phyloP scores from a whole-genome alignment of 1,140 invertebrate species.

The Oscheius sp. region DNA sequence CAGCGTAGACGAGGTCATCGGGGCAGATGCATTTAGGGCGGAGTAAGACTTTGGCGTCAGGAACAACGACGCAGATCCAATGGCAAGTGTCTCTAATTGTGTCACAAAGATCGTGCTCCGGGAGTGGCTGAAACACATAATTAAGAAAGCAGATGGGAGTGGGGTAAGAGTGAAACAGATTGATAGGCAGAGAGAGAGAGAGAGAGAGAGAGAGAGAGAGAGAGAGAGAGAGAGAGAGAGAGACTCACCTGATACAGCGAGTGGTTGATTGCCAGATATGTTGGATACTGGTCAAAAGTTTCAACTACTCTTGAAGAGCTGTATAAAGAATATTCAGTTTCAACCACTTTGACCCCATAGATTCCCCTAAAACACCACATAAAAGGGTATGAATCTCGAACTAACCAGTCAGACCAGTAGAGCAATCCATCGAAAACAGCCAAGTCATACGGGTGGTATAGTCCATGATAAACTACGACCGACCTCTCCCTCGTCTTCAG shows the following conservation, averaged over 20 bases:
- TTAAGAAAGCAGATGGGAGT: too few relatives aligned
- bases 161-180: too few relatives aligned
- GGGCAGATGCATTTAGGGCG: constrained; percentile 23
- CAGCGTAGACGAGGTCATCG: constrained; percentile 1
- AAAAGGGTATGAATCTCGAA: too few relatives aligned
- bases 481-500: constrained; percentile 8
- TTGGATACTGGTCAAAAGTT: too few relatives aligned
- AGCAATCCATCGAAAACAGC: constrained; percentile 27
- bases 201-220: too few relatives aligned
- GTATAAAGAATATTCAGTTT: too few relatives aligned
- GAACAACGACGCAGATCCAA: constrained; percentile 11
- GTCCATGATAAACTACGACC: constrained; percentile 13
- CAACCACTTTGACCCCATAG: too few relatives aligned
- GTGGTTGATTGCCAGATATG: constrained; percentile 31
- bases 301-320: too few relatives aligned
- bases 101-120: constrained; percentile 11
- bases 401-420: constrained; percentile 37
- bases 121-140: constrained; percentile 1
- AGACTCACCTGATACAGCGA: not conserved
- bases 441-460: constrained; percentile 28
- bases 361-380: too few relatives aligned
- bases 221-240: not conserved
- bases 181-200: too few relatives aligned
- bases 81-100: not conserved
- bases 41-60: not conserved